phyloP scores from a whole-genome alignment of 2,888 invertebrate species.

The Sthenelais limicola region DNA sequence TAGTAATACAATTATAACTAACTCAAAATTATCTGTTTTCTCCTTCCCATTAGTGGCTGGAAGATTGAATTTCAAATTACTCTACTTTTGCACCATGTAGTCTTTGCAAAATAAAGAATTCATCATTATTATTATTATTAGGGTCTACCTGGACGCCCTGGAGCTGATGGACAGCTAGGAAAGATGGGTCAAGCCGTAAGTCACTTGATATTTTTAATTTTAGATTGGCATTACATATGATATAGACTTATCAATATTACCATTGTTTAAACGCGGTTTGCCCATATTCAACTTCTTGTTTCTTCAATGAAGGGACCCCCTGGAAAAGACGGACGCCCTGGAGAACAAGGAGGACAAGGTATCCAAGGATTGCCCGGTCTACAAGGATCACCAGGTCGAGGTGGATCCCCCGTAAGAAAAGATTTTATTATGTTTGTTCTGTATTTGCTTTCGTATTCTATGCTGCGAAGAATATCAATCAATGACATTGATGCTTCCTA shows the following conservation, averaged over 20 bases:
- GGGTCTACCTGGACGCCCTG: conserved; percentile 46
- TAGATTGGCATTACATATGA: background rate
- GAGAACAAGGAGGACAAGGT: conserved; percentile 51
- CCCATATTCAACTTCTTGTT: too few species aligned
- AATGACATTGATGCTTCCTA: too few species aligned
- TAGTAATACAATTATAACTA: background rate
- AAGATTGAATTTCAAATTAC: too few species aligned
- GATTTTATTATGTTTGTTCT: too few species aligned
- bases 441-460: too few species aligned
- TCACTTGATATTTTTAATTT: background rate
- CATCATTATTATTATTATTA: background rate
- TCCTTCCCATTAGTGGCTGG: background rate
- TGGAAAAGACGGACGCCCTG: conserved; percentile 44
- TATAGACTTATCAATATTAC: too few species aligned
- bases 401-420: conserved; percentile 38
- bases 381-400: conserved; percentile 44
- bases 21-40: background rate
- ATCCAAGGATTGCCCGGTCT: conserved; percentile 44
- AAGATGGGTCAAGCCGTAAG: conserved; percentile 38
- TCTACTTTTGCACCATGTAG: background rate
- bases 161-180: conserved; percentile 42
- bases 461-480: too few species aligned
- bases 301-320: conserved; percentile 35
- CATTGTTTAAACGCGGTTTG: too few species aligned
- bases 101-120: background rate